Evolutionary conservation across 2,113 vertebrate species (phyloP).

Genomic region (Amazona vittata): DNA sequence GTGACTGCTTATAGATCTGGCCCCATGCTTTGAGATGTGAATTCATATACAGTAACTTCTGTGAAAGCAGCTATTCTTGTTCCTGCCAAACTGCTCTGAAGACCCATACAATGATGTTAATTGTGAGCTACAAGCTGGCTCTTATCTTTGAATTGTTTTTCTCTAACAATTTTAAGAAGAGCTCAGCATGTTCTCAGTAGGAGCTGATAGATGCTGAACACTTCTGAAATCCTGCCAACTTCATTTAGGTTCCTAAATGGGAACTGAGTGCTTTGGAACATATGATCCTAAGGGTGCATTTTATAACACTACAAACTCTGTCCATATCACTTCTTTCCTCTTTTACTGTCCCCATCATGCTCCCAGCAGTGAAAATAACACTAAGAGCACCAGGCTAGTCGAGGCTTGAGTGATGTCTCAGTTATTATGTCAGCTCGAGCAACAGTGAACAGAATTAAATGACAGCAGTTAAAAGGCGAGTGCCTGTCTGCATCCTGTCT

Average conservation of each 20-base stretch:
- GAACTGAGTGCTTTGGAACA: slow-evolving; percentile 22
- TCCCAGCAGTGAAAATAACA: background rate
- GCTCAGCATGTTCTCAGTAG: slow-evolving; percentile 57
- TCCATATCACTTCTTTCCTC: background rate
- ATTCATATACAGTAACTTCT: background rate
- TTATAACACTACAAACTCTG: background rate
- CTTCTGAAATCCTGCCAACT: slow-evolving; percentile 64
- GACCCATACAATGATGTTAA: slow-evolving; percentile 43
- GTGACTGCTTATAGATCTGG: background rate
- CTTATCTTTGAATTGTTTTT: slow-evolving; percentile 60
- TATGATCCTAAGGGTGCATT: slow-evolving; percentile 40
- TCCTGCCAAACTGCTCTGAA: slow-evolving; percentile 11
- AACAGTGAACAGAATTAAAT: background rate
- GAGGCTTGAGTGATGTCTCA: slow-evolving; percentile 8
- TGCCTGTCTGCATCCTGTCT: background rate
- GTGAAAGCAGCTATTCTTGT: slow-evolving; percentile 46
- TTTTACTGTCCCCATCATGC: background rate
- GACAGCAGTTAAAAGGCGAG: background rate
- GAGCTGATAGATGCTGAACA: slow-evolving; percentile 62
- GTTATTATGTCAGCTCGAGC: background rate
- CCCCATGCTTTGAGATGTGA: background rate
- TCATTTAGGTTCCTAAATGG: slow-evolving; percentile 27
- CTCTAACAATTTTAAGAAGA: slow-evolving; percentile 55
- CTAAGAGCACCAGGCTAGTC: background rate
- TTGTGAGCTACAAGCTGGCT: slow-evolving; percentile 48